A percentile compares a stretch with the other conserved stretches of the same genome.
These are phyloP conservation scores for Serinus canaria DNA, from an alignment of 2,113 vertebrate genomes.

Conservation along the genomic window DNA sequence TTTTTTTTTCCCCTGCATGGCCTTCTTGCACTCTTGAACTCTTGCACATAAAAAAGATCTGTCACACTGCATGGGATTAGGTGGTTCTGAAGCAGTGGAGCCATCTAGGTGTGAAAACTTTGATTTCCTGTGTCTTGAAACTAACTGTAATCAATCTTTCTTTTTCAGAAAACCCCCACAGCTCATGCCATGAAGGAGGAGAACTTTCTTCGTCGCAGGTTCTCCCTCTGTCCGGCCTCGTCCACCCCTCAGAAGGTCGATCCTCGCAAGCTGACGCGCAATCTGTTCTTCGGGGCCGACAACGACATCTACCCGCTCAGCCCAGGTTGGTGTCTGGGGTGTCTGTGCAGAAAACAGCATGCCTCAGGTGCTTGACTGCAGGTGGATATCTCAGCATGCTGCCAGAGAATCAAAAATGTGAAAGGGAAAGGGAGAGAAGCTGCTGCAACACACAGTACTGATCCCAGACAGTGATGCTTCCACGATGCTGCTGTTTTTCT, in stretches of 20 bases:
- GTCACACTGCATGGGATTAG: background rate
- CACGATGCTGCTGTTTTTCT: background rate
- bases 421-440: background rate
- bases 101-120: slow-evolving; percentile 13
- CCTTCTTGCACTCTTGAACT: background rate
- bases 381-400: background rate
- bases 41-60: background rate
- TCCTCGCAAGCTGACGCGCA: slow-evolving; percentile 81
- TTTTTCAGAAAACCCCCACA: slow-evolving; percentile 80
- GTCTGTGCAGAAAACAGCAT: background rate
- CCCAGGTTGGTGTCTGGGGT: slow-evolving; percentile 78
- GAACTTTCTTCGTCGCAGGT: slow-evolving; percentile 87
- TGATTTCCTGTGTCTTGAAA: background rate
- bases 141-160: background rate
- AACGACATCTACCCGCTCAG: slow-evolving; percentile 82
- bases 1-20: rapidly evolving
- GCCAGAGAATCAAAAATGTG: background rate
- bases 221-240: slow-evolving; percentile 86
- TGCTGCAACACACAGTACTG: background rate
- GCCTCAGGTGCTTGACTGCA: background rate
- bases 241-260: slow-evolving; percentile 88
- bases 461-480: background rate
- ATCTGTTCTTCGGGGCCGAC: slow-evolving; percentile 86
- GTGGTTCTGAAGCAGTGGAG: background rate
- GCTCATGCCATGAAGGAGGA: slow-evolving; percentile 93